phyloP scores from a whole-genome alignment of 2,113 vertebrate genomes.

The Urocynchramus pylzowi region DNA sequence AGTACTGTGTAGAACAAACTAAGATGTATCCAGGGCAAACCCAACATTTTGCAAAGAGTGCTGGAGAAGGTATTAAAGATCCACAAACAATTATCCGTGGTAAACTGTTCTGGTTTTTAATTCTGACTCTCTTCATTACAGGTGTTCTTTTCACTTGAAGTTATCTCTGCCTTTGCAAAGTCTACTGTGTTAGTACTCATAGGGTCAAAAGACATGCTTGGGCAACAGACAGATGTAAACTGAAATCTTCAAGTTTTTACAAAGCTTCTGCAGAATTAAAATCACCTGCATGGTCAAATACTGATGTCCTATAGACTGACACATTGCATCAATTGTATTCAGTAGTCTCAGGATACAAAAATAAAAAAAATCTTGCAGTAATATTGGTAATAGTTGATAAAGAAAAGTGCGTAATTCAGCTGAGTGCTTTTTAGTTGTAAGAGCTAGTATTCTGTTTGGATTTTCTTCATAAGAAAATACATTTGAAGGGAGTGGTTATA shows the following conservation, averaged over 20 bases:
- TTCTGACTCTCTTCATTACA: not conserved
- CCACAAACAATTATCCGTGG: not conserved
- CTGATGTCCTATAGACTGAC: not conserved
- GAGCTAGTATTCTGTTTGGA: not conserved
- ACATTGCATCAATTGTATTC: not conserved
- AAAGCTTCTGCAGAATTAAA: not conserved
- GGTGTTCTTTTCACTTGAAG: not conserved
- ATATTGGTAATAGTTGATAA: not conserved
- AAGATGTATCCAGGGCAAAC: not conserved
- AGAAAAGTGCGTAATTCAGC: not conserved
- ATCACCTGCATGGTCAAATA: not conserved
- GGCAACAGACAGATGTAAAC: not conserved
- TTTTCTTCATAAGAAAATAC: not conserved
- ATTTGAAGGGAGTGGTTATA: not conserved
- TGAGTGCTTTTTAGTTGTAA: not conserved
- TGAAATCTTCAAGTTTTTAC: not conserved
- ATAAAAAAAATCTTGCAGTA: not conserved
- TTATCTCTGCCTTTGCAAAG: not conserved
- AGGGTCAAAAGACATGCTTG: not conserved
- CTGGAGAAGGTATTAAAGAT: not conserved
- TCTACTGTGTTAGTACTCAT: not conserved
- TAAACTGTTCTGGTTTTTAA: not conserved
- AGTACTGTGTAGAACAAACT: not conserved
- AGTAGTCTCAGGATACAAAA: not conserved
- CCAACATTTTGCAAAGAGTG: not conserved